phyloP scores from a whole-genome alignment of 2,113 vertebrate species.

The Coturnix japonica region DNA sequence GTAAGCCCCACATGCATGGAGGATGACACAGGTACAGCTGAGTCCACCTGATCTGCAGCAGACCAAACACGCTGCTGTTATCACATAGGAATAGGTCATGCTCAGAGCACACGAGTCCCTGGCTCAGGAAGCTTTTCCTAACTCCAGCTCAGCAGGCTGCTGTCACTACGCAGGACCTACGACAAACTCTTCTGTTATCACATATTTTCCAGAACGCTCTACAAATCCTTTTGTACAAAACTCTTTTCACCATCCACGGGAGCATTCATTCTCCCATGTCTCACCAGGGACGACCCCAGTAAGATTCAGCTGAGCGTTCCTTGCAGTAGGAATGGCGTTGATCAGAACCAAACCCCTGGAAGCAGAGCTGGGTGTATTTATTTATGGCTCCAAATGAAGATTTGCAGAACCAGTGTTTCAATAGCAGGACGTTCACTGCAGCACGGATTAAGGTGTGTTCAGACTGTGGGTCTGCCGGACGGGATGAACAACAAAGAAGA shows the following conservation, averaged over 20 bases:
- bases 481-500: conserved; percentile 32
- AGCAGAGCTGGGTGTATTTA: background rate
- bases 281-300: background rate
- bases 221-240: background rate
- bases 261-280: background rate
- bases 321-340: background rate
- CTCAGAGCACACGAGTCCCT: conserved; percentile 9
- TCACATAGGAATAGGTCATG: conserved; percentile 6
- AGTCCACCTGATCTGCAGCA: background rate
- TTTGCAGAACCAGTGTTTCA: background rate
- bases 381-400: background rate
- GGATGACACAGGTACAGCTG: background rate
- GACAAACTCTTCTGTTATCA: conserved; percentile 19
- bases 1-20: background rate
- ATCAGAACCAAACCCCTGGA: background rate
- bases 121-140: background rate
- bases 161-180: background rate
- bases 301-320: background rate
- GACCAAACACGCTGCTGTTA: background rate
- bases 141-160: conserved; percentile 24
- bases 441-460: background rate
- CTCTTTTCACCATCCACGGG: background rate
- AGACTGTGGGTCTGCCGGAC: background rate
- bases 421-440: background rate
- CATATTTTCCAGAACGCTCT: background rate